Base-by-base conservation (phyloP, 35 echinoderm and acorn worm species). In the Holothuria glaberrima region DNA sequence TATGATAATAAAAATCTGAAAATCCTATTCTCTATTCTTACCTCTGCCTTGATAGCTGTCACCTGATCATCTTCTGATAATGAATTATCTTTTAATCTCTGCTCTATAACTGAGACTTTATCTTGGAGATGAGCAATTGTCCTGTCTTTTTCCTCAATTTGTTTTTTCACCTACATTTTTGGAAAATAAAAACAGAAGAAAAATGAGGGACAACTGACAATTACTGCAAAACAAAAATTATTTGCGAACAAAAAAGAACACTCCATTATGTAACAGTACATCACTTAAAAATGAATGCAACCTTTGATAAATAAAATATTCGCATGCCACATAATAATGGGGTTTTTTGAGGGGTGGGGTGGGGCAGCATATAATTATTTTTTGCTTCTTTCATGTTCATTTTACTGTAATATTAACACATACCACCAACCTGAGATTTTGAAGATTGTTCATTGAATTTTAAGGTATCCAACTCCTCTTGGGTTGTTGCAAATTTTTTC, bases 51-150 rank as follows among this genome's bases (percentile, higher is more conserved):
- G 38, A 95, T 63, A 22, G 96, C 93, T 27, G 89, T 87, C 6
- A 93, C 25, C 59, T 99, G 80, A 14, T 95, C 97, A 95, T 99
- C 97, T 66, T 92, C 93, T 22, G 93, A 95, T 33, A 99, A 70
- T 22, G 33, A 89, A 35, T 93, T 92, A 79, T 95, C 97, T 61
- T 86, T 88, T 73, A 99, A 82, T 72, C 97, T 95, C 58, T 99
- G 97, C 58, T 99, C 97, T 44, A 99, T 58, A 50, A 84, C 92
- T 9, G 32, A 35, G 10, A 99, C 73, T 71, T 95, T 99, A 57
- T 99, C 97, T 91, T 94, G 88, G 4, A 99, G 63, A 33, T 91
- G 93, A 46, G 66, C 30, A 13, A 95, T 92, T 17, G 90, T 94
- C 17, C 50, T 84, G 30, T 93, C 88, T 9, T 93, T 93, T 58